Percentiles rank a stretch among this genome's conserved stretches.
These are phyloP conservation scores for Syndactyla subalaris DNA, from an alignment of 2,797 vertebrate genomes.

Conservation along the genomic window DNA sequence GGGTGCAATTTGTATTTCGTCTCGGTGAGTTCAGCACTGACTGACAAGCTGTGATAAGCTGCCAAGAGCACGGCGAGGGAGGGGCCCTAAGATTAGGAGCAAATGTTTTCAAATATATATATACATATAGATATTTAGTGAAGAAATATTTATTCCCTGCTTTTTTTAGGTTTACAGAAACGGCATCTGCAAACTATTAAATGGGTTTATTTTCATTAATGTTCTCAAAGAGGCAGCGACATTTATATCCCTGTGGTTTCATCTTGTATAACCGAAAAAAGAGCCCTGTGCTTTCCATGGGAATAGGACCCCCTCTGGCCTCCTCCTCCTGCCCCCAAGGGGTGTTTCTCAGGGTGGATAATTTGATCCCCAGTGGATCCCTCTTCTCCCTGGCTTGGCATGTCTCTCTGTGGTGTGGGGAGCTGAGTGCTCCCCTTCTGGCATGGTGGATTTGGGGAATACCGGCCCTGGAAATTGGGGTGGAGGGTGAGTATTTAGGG, in stretches of 20 bases:
- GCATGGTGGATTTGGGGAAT: too few relatives aligned
- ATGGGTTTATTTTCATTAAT: constrained; percentile 73
- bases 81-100: constrained; percentile 8
- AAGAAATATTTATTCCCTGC: constrained; percentile 56
- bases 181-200: constrained; percentile 75
- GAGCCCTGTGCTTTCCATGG: constrained; percentile 59
- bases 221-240: constrained; percentile 68
- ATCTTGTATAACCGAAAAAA: constrained; percentile 27
- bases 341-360: neutral
- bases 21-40: neutral
- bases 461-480: neutral
- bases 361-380: neutral
- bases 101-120: constrained; percentile 59
- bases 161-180: constrained; percentile 62
- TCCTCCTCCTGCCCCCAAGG: neutral
- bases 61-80: constrained; percentile 36
- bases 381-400: neutral
- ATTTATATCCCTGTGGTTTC: constrained; percentile 65
- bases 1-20: constrained; percentile 17
- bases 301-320: neutral
- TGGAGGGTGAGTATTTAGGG: neutral
- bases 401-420: neutral
- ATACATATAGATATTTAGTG: constrained; percentile 58
- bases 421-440: neutral
- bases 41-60: constrained; percentile 5